Evolutionary conservation across 1,140 invertebrate species (phyloP).

Genomic region (Dendrolimus kikuchii): DNA sequence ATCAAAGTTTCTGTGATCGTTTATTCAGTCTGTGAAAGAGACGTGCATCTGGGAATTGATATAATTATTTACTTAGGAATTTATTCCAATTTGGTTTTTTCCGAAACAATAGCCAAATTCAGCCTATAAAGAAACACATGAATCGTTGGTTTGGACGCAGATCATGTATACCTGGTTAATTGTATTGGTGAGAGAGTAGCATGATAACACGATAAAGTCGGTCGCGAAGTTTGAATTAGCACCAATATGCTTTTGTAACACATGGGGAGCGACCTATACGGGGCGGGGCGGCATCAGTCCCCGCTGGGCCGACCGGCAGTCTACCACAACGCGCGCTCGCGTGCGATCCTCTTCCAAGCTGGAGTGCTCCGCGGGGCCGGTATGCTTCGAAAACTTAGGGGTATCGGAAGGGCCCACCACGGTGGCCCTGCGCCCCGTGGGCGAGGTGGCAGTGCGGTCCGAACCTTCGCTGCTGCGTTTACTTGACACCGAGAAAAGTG

Average conservation of each 20-base stretch:
- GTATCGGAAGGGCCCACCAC: conserved; percentile 39
- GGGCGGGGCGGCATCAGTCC: conserved; percentile 17
- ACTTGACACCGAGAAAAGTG: conserved; percentile 53
- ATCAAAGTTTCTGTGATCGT: too few species aligned
- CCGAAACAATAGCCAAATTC: too few species aligned
- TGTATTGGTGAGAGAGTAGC: conserved; percentile 4
- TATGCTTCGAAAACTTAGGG: conserved; percentile 56
- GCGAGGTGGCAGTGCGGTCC: conserved; percentile 48
- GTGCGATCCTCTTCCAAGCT: conserved; percentile 58
- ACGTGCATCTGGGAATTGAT: too few species aligned
- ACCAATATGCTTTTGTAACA: conserved; percentile 25
- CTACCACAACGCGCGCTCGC: conserved; percentile 50
- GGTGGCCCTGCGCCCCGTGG: conserved; percentile 46
- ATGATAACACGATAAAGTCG: conserved; percentile 8
- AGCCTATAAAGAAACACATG: too few species aligned
- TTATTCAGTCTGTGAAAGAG: too few species aligned
- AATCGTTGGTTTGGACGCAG: too few species aligned
- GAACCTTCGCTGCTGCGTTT: conserved; percentile 55
- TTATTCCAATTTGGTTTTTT: too few species aligned
- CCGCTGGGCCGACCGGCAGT: conserved; percentile 40
- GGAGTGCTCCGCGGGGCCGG: conserved; percentile 57
- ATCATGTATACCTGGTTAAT: neutral
- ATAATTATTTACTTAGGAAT: too few species aligned
- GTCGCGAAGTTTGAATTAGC: conserved; percentile 47
- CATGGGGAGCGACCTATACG: conserved; percentile 27